Evolutionary conservation across 2,888 invertebrate genomes (phyloP).

Genomic region (Acanthococcus lagerstroemiae): DNA sequence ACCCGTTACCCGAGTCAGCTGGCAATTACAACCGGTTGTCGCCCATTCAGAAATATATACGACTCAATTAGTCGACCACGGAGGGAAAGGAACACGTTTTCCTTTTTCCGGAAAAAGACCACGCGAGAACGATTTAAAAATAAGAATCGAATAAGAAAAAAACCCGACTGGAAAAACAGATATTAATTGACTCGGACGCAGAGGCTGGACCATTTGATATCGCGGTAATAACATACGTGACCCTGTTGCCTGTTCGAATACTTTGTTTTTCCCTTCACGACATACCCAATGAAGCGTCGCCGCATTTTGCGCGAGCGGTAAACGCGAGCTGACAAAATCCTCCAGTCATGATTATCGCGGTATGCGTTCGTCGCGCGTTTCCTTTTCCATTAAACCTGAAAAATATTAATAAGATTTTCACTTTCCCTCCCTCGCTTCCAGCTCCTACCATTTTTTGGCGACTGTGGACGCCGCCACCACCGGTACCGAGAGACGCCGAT

Average conservation of each 20-base stretch:
- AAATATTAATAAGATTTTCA: slow-evolving; percentile 16
- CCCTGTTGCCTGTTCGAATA: not conserved
- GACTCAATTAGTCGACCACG: too few relatives aligned
- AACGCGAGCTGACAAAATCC: not conserved
- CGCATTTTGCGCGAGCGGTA: not conserved
- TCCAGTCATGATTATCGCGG: not conserved
- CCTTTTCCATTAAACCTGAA: not conserved
- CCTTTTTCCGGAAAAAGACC: too few relatives aligned
- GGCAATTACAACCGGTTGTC: too few relatives aligned
- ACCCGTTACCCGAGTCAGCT: too few relatives aligned
- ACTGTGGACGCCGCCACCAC: not conserved
- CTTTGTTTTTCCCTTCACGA: too few relatives aligned
- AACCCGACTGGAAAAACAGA: too few relatives aligned
- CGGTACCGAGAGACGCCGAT: not conserved
- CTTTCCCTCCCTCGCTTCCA: not conserved
- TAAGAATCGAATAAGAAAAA: too few relatives aligned
- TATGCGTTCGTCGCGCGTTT: not conserved
- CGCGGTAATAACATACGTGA: slow-evolving; percentile 3
- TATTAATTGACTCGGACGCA: not conserved
- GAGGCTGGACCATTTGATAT: not conserved
- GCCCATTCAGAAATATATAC: too few relatives aligned
- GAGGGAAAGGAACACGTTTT: too few relatives aligned
- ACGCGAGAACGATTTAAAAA: too few relatives aligned
- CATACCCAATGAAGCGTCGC: too few relatives aligned
- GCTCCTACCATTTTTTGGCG: not conserved